These are phyloP conservation scores for Apistogramma diplotaenia DNA, from an alignment of 2,113 vertebrate genomes.

Conservation along the genomic window DNA sequence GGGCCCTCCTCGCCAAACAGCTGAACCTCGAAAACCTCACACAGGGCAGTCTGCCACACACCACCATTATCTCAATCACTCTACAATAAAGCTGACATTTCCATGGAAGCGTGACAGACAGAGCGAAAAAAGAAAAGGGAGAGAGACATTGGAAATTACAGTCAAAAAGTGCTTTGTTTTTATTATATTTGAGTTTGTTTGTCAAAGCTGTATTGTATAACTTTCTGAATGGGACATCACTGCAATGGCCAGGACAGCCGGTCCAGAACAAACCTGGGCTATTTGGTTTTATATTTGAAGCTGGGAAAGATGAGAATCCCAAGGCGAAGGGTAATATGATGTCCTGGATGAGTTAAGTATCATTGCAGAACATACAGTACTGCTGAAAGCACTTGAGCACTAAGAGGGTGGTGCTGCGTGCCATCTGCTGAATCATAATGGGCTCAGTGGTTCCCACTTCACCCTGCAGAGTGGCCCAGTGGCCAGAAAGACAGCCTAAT, in stretches of 20 bases:
- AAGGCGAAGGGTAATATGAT: constrained; percentile 22
- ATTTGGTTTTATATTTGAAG: constrained; percentile 19
- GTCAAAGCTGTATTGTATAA: neutral
- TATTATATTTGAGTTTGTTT: neutral
- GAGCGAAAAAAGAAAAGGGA: neutral
- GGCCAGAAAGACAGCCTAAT: neutral
- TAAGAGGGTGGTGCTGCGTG: constrained; percentile 25
- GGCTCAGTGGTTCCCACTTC: constrained; percentile 20
- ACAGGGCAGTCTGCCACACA: constrained; percentile 54
- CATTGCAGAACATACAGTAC: constrained; percentile 44
- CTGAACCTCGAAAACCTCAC: constrained; percentile 55
- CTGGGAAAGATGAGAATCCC: constrained; percentile 58
- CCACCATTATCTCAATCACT: constrained; percentile 50
- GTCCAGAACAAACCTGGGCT: constrained; percentile 19
- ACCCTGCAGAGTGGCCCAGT: neutral
- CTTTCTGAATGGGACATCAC: neutral
- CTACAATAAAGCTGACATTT: constrained; percentile 30
- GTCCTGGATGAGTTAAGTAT: constrained; percentile 33
- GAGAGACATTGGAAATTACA: neutral
- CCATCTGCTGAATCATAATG: constrained; percentile 59
- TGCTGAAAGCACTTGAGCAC: constrained; percentile 23
- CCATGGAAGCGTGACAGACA: neutral
- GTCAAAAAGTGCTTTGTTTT: neutral
- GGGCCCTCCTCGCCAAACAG: constrained; percentile 50
- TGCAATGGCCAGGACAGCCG: neutral